phyloP scores from a whole-genome alignment of 2,888 invertebrate species.

The Ctenicera cuprea region DNA sequence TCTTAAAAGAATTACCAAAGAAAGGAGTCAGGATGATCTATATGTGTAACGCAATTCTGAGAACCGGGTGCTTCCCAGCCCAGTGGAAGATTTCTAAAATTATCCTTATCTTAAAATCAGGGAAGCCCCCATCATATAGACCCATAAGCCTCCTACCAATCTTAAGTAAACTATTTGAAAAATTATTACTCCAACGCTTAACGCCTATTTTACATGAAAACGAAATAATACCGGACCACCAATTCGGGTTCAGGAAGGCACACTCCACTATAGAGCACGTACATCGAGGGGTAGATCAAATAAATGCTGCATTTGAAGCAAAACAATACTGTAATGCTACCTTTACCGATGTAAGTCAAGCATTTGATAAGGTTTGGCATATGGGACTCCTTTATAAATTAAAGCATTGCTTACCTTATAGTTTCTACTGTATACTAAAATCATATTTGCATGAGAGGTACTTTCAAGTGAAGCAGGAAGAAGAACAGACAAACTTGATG shows the following conservation, averaged over 20 bases:
- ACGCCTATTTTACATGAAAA: conserved; percentile 25
- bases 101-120: conserved; percentile 19
- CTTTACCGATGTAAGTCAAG: conserved; percentile 7
- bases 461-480: conserved; percentile 29
- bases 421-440: conserved; percentile 22
- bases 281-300: conserved; percentile 17
- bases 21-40: conserved; percentile 9
- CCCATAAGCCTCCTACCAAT: too few relatives aligned
- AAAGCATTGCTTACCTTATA: conserved; percentile 17
- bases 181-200: conserved; percentile 18
- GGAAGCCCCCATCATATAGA: conserved; percentile 13
- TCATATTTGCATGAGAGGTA: conserved; percentile 30
- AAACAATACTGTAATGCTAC: conserved; percentile 11
- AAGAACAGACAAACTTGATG: conserved; percentile 11
- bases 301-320: conserved; percentile 26
- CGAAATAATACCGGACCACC: too few relatives aligned
- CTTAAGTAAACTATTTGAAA: too few relatives aligned
- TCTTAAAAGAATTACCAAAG: conserved; percentile 16
- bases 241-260: too few relatives aligned
- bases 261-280: conserved; percentile 21
- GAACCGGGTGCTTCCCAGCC: conserved; percentile 20
- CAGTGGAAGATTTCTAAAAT: conserved; percentile 22
- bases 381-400: conserved; percentile 12
- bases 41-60: conserved; percentile 17
- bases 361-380: conserved; percentile 23